These are phyloP conservation scores for Spea hammondii DNA, from an alignment of 2,797 vertebrate species.

Conservation along the genomic window DNA sequence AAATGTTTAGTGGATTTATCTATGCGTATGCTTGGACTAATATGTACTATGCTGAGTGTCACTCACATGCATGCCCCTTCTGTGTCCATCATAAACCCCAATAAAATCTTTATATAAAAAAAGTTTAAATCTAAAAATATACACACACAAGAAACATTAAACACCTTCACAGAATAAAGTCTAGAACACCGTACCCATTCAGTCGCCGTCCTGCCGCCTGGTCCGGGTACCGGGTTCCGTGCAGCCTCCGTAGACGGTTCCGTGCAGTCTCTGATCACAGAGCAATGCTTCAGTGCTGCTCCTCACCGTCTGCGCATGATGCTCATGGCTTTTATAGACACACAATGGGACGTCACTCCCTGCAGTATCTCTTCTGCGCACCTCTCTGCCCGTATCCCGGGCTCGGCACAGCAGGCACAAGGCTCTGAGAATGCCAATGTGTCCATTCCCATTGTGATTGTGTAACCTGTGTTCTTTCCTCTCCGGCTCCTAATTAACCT, in stretches of 20 bases:
- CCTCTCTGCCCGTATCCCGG: not conserved
- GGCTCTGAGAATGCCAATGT: not conserved
- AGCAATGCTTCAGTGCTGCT: not conserved
- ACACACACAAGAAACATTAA: too few species aligned
- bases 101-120: too few species aligned
- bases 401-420: not conserved
- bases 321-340: not conserved
- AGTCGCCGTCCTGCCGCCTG: too few species aligned
- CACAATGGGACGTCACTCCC: not conserved
- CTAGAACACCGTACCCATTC: too few species aligned
- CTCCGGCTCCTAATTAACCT: not conserved
- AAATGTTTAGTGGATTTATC: too few species aligned
- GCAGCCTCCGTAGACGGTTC: not conserved
- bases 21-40: too few species aligned
- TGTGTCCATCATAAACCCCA: too few species aligned
- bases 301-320: not conserved
- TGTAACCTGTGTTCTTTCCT: not conserved
- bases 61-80: too few species aligned
- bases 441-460: not conserved
- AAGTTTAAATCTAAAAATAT: too few species aligned
- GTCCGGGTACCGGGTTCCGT: not conserved
- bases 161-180: too few species aligned
- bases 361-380: not conserved
- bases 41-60: too few species aligned
- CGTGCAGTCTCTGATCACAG: not conserved